Evolutionary conservation across 1,140 invertebrate genomes (phyloP).

Genomic region (Spodoptera litura): DNA sequence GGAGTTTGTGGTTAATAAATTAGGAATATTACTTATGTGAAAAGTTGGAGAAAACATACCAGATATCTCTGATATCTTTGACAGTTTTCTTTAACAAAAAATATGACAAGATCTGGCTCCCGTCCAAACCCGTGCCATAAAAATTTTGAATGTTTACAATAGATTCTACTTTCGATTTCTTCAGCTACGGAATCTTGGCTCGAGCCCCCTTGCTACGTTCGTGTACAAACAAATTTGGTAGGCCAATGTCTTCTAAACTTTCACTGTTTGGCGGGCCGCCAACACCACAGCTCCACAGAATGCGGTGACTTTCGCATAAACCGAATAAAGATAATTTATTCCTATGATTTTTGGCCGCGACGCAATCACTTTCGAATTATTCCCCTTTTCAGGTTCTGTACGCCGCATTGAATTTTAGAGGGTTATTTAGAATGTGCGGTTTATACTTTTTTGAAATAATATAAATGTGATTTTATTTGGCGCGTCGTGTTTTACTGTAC

Average conservation of each 20-base stretch:
- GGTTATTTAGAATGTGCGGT: conserved; percentile 37
- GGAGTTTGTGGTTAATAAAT: not conserved
- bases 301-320: conserved; percentile 69
- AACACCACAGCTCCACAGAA: conserved; percentile 60
- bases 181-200: conserved; percentile 55
- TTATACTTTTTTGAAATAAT: conserved; percentile 43
- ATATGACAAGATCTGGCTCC: conserved; percentile 38
- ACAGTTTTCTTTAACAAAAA: conserved; percentile 39
- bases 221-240: conserved; percentile 77
- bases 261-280: conserved; percentile 77
- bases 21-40: conserved; percentile 1
- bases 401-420: conserved; percentile 46
- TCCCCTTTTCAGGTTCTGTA: conserved; percentile 33
- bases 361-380: conserved; percentile 45
- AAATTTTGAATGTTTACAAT: conserved; percentile 74
- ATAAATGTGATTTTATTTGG: conserved; percentile 32
- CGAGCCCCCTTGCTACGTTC: conserved; percentile 52
- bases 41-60: conserved; percentile 24
- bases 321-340: conserved; percentile 72
- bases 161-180: conserved; percentile 71
- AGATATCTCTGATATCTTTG: conserved; percentile 37
- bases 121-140: conserved; percentile 37
- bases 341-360: conserved; percentile 53
- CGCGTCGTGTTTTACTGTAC: not conserved
- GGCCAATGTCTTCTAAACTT: conserved; percentile 76